Evolutionary conservation across 2,888 invertebrate species (phyloP).

Genomic region (Myopa tessellatipennis): DNA sequence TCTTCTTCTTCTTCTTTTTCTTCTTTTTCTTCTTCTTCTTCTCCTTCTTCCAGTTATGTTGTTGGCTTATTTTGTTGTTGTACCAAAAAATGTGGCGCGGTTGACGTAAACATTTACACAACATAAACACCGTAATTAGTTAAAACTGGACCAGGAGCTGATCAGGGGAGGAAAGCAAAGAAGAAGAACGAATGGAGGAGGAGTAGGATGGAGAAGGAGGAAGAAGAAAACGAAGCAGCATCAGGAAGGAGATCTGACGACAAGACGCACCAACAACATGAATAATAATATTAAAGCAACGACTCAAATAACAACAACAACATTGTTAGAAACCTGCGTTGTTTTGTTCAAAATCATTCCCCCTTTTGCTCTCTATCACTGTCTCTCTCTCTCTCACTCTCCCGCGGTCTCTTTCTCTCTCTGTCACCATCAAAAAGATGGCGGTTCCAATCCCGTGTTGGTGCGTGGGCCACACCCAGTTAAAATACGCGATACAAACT

Average conservation of each 20-base stretch:
- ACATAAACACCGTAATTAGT: conserved; percentile 52
- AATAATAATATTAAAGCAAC: too few species aligned
- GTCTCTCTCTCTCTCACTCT: not conserved
- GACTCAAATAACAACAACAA: too few species aligned
- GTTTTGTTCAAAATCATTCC: not conserved
- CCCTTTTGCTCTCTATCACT: not conserved
- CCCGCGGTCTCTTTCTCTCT: not conserved
- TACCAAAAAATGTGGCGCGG: conserved; percentile 33
- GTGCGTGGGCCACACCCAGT: too few species aligned
- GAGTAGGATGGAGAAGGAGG: too few species aligned
- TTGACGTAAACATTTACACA: conserved; percentile 20
- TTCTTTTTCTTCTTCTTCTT: too few species aligned
- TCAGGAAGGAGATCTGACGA: too few species aligned
- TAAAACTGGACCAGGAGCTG: conserved; percentile 20
- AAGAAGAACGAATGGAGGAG: not conserved
- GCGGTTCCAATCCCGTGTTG: too few species aligned
- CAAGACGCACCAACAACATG: too few species aligned
- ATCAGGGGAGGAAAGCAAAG: not conserved
- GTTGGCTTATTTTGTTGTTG: conserved; percentile 25
- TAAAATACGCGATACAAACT: not conserved
- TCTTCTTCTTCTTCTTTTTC: too few species aligned
- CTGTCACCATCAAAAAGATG: too few species aligned
- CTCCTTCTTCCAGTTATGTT: not conserved
- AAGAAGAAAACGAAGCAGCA: too few species aligned
- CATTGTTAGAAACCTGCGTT: not conserved